Conservation (phyloP, 2,797 vertebrate genomes). For the Crocidura indochinensis region DNA sequence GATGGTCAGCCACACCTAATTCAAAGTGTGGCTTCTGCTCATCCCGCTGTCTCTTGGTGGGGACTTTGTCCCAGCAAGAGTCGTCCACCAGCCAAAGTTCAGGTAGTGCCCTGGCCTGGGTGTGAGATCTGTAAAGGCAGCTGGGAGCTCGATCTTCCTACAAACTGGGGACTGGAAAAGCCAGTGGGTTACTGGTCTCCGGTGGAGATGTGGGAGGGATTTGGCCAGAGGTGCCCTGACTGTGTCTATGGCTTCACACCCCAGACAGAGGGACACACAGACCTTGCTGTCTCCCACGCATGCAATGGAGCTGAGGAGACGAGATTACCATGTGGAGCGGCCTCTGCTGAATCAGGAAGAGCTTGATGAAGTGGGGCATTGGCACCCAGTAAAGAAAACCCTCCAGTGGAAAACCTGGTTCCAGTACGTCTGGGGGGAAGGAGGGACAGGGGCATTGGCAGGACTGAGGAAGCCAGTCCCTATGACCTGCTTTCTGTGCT, state of each 20-base stretch:
- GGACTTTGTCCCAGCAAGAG: conserved; percentile 79
- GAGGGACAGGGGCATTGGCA: neutral
- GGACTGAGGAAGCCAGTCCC: neutral
- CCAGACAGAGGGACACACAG: conserved; percentile 54
- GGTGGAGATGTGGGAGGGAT: neutral
- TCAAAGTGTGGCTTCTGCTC: conserved; percentile 1
- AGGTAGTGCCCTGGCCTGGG: conserved; percentile 30
- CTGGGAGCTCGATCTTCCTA: neutral
- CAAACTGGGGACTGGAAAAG: conserved; percentile 28
- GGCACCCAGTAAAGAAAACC: conserved; percentile 83
- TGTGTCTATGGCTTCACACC: conserved; percentile 25
- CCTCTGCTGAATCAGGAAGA: conserved; percentile 93
- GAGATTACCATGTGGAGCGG: conserved; percentile 89
- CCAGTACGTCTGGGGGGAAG: conserved; percentile 39
- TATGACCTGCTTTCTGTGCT: neutral
- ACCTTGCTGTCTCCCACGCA: conserved; percentile 49
- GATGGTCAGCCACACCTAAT: conserved; percentile 37
- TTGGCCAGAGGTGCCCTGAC: neutral
- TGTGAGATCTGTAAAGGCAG: neutral
- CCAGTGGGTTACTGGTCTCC: neutral
- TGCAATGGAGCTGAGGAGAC: conserved; percentile 78
- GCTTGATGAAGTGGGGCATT: conserved; percentile 92
- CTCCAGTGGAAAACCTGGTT: conserved; percentile 62
- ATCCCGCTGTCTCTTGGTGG: conserved; percentile 32
- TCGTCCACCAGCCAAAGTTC: conserved; percentile 79